Evolutionary conservation across 2,113 vertebrate genomes (phyloP).

Genomic region (Laticauda laticaudata): DNA sequence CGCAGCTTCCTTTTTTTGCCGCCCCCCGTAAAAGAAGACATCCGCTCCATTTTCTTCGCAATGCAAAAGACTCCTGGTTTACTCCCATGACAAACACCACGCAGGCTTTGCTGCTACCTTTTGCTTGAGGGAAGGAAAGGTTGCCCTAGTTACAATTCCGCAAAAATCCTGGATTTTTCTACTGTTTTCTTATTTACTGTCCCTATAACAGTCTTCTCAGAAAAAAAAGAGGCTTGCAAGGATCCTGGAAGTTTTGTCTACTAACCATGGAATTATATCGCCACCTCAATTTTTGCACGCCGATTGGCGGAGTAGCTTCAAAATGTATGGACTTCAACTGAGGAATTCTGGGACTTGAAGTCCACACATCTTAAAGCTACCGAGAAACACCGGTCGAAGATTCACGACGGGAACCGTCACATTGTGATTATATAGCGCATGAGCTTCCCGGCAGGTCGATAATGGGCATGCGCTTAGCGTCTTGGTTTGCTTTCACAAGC

Average conservation of each 20-base stretch:
- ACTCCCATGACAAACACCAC: background rate
- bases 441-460: background rate
- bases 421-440: background rate
- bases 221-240: too few relatives aligned
- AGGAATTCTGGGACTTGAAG: background rate
- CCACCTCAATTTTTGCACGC: background rate
- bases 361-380: background rate
- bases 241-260: background rate
- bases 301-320: background rate
- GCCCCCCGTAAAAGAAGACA: background rate
- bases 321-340: background rate
- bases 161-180: background rate
- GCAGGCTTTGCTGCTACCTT: background rate
- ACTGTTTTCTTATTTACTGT: background rate
- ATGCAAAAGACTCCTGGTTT: background rate
- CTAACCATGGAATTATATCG: too few relatives aligned
- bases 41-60: background rate
- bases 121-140: background rate
- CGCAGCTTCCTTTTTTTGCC: background rate
- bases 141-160: background rate
- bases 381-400: background rate
- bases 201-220: too few relatives aligned
- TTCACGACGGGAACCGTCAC: background rate
- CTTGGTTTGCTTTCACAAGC: background rate
- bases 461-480: background rate